phyloP scores from a whole-genome alignment of 2,888 invertebrate genomes.

The Stenodema calcarata region DNA sequence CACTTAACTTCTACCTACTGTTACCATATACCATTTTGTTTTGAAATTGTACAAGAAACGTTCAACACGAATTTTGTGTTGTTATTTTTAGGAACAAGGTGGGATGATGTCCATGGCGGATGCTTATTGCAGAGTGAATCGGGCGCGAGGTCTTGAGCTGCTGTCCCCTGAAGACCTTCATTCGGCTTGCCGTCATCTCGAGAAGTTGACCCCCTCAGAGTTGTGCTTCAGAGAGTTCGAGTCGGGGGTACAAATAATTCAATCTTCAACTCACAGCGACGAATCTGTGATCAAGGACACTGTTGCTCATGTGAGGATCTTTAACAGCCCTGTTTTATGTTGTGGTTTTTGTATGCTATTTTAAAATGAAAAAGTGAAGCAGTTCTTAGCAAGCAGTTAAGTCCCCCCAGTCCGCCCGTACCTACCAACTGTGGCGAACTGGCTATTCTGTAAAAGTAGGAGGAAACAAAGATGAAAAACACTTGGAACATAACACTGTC shows the following conservation, averaged over 20 bases:
- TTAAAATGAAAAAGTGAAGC: background rate
- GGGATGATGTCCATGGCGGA: constrained; percentile 97
- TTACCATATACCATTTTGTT: no score
- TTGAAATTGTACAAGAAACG: no score
- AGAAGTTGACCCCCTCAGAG: constrained; percentile 67
- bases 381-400: no score
- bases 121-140: constrained; percentile 94
- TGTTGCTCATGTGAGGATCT: constrained; percentile 23
- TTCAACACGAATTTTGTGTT: no score
- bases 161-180: constrained; percentile 96
- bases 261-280: constrained; percentile 78
- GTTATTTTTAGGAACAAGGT: constrained; percentile 75
- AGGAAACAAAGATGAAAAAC: no score
- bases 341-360: no score
- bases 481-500: no score
- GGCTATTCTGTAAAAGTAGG: no score
- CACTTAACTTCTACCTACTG: no score
- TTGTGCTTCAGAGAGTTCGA: constrained; percentile 84
- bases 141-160: constrained; percentile 93
- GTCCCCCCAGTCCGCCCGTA: no score
- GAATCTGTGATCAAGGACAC: constrained; percentile 67
- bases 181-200: constrained; percentile 81
- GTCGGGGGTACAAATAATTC: constrained; percentile 94
- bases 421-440: no score
- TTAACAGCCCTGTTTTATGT: no score